A percentile compares a stretch with the other conserved stretches of the same genome.
Conservation (phyloP, 2,888 invertebrate species). For the Micoletzkya japonica region DNA sequence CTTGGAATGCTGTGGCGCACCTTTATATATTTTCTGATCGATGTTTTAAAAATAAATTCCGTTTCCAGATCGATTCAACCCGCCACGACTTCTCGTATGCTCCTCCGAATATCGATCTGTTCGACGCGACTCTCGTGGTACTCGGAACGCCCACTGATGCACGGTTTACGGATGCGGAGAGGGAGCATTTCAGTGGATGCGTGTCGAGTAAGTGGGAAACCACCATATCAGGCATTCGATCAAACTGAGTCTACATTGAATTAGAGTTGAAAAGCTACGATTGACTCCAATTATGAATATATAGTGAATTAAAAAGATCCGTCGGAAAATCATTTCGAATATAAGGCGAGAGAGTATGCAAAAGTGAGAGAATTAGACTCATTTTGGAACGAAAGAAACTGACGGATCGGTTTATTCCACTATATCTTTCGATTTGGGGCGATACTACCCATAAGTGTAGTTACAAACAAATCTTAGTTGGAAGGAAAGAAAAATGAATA, state of each 20-base stretch:
- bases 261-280: too few species aligned
- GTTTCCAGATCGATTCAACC: constrained; percentile 36
- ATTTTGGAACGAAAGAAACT: too few species aligned
- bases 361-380: too few species aligned
- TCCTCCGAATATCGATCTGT: constrained; percentile 34
- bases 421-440: not conserved
- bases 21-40: too few species aligned
- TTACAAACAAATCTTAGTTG: not conserved
- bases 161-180: constrained; percentile 25
- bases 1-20: too few species aligned
- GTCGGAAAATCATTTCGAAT: too few species aligned
- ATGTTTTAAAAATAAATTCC: not conserved
- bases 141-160: constrained; percentile 30
- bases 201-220: constrained; percentile 37
- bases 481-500: not conserved
- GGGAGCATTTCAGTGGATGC: constrained; percentile 38
- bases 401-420: too few species aligned
- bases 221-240: too few species aligned
- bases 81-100: constrained; percentile 34
- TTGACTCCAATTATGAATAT: too few species aligned
- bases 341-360: not conserved
- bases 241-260: too few species aligned
- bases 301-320: too few species aligned
- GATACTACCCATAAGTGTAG: not conserved
- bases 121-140: constrained; percentile 30